Percentiles rank a stretch among this genome's conserved stretches.
Conservation (phyloP, 2,888 invertebrate species). For the Aphidoletes aphidimyza region DNA sequence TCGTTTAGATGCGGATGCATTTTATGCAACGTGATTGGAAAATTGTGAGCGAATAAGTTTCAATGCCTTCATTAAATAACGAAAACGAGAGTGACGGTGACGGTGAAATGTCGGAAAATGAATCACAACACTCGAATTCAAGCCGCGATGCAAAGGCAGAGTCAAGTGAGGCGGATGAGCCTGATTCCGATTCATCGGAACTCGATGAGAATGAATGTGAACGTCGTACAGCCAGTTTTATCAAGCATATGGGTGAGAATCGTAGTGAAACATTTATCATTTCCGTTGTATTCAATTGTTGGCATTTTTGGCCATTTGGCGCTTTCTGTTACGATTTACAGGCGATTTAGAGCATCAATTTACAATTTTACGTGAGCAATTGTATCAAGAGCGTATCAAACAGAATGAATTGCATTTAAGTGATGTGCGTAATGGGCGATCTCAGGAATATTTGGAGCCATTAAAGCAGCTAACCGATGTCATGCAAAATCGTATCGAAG, state of each 20-base stretch:
- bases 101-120: slow-evolving; percentile 76
- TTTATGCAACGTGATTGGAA: background rate
- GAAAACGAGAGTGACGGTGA: slow-evolving; percentile 67
- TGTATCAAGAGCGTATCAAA: slow-evolving; percentile 82
- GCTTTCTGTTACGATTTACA: slow-evolving; percentile 63
- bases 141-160: slow-evolving; percentile 76
- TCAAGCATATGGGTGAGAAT: slow-evolving; percentile 24
- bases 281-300: background rate
- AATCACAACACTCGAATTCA: slow-evolving; percentile 76
- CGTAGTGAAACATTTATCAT: background rate
- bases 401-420: slow-evolving; percentile 86
- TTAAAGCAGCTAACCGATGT: slow-evolving; percentile 87
- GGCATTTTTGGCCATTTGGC: background rate
- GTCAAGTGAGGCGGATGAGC: slow-evolving; percentile 81
- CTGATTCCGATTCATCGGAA: slow-evolving; percentile 87
- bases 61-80: slow-evolving; percentile 44
- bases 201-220: slow-evolving; percentile 95
- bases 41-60: background rate
- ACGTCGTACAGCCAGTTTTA: slow-evolving; percentile 66
- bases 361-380: slow-evolving; percentile 84
- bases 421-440: slow-evolving; percentile 86
- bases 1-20: background rate
- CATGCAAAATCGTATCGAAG: slow-evolving; percentile 85
- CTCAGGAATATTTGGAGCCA: slow-evolving; percentile 89
- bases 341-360: slow-evolving; percentile 91